These are phyloP conservation scores for Apodemia hepburni DNA, from an alignment of 2,888 invertebrate species.

Conservation along the genomic window DNA sequence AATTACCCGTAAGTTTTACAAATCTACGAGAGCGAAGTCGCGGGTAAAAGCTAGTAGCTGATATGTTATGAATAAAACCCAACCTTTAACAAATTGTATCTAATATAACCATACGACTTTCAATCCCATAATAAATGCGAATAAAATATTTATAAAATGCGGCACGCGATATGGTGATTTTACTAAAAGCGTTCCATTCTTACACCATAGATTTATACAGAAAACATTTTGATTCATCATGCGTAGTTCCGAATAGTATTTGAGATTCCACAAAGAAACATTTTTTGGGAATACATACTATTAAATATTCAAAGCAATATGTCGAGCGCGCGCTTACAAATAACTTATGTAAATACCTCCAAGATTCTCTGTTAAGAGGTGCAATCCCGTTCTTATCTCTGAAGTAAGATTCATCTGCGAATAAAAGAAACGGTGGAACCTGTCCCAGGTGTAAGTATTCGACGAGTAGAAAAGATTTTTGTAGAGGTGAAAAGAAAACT, in stretches of 20 bases:
- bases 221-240: constrained; percentile 47
- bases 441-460: constrained; percentile 9
- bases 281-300: constrained; percentile 44
- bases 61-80: neutral
- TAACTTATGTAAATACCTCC: constrained; percentile 59
- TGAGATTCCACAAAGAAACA: constrained; percentile 50
- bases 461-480: neutral
- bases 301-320: constrained; percentile 61
- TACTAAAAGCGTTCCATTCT: constrained; percentile 57
- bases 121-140: constrained; percentile 42
- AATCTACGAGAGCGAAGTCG: no score
- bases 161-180: constrained; percentile 68
- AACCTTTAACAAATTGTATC: neutral
- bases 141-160: constrained; percentile 48
- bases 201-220: neutral
- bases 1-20: no score
- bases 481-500: neutral
- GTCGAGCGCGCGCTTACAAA: constrained; percentile 48
- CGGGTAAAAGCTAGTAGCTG: no score
- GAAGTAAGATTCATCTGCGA: constrained; percentile 29
- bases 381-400: constrained; percentile 39
- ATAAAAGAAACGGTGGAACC: constrained; percentile 17
- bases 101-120: neutral
- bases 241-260: constrained; percentile 56
- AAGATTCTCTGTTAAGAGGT: constrained; percentile 46